phyloP scores from a whole-genome alignment of 2,113 vertebrate species.

The Aramus guarauna region DNA sequence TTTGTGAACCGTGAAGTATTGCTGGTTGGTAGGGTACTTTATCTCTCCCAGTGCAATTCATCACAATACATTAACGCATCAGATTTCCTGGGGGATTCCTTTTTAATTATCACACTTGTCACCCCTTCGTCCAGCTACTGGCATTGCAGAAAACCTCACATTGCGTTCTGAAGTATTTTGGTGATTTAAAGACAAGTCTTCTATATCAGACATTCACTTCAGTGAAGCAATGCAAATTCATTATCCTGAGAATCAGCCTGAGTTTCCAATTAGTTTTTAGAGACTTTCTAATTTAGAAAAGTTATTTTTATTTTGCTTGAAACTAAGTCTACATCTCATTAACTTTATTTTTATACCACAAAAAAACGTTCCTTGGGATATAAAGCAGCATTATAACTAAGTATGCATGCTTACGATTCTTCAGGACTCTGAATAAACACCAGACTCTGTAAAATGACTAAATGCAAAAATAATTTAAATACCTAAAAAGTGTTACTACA shows the following conservation, averaged over 20 bases:
- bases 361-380: background rate
- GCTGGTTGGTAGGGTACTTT: background rate
- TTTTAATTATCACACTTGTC: conserved; percentile 31
- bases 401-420: background rate
- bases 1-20: background rate
- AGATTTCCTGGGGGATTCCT: background rate
- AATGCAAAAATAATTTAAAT: background rate
- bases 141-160: background rate
- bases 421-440: background rate
- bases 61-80: background rate
- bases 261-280: conserved; percentile 15
- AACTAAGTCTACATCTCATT: conserved; percentile 19
- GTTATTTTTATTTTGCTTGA: conserved; percentile 24
- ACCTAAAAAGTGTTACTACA: background rate
- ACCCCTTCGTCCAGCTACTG: background rate
- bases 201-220: background rate
- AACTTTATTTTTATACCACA: conserved; percentile 4
- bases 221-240: background rate
- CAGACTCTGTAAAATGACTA: background rate
- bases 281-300: background rate
- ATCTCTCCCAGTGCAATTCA: background rate
- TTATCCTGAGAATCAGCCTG: background rate
- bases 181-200: background rate
- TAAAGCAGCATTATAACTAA: background rate
- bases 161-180: background rate